Conservation (phyloP, 2,113 vertebrate genomes). For the Spizaetus ornatus region DNA sequence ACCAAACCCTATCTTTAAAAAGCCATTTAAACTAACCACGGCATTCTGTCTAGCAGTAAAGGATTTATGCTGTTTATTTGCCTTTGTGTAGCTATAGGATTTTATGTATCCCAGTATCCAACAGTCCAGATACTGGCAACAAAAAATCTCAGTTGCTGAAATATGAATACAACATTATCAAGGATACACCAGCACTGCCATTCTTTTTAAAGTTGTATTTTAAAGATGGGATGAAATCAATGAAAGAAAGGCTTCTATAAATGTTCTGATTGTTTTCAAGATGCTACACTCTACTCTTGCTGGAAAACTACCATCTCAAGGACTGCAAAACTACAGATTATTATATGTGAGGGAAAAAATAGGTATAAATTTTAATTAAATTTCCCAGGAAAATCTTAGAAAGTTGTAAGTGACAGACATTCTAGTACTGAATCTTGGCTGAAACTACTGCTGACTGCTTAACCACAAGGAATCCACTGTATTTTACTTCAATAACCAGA, state of each 20-base stretch:
- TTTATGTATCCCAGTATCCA: neutral
- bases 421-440: neutral
- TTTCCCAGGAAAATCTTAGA: neutral
- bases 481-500: neutral
- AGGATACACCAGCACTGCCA: neutral
- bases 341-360: neutral
- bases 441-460: neutral
- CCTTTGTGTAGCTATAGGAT: neutral
- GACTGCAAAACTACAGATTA: neutral
- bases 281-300: neutral
- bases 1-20: neutral
- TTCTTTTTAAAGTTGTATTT: neutral
- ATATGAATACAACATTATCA: neutral
- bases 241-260: neutral
- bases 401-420: neutral
- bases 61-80: slow-evolving; percentile 8
- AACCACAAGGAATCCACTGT: neutral
- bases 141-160: neutral
- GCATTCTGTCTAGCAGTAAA: neutral
- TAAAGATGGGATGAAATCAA: neutral
- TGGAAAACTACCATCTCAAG: neutral
- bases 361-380: neutral
- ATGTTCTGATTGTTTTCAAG: neutral
- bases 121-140: neutral
- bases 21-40: slow-evolving; percentile 11